Base-by-base conservation (phyloP, 1,140 invertebrate species). In the Aphaenogaster floridana region DNA sequence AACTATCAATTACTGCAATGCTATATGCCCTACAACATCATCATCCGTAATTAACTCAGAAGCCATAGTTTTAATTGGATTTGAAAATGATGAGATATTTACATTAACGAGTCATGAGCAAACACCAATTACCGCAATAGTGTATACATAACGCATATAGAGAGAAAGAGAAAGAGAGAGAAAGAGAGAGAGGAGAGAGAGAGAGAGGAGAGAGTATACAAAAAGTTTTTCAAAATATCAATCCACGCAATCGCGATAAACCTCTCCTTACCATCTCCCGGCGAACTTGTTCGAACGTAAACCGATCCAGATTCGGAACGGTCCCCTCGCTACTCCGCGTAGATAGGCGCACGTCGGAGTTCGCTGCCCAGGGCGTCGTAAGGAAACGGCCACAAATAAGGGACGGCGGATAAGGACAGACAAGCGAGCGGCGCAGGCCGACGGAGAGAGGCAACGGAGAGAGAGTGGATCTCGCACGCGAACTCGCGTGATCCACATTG, bases 401-500 rank as follows among this genome's bases (percentile, higher is more conserved):
- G 61, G 50, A 57, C 34, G 54, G 61, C 36, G 66, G 85, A 80
- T 81, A 83, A 68, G 63, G 85, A 78, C 72, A 79, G 83, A 79
- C 57, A 66, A 63, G 71, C 71, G 83, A 64, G 77, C 72, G 61
- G 77, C 39, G 42, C 64, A 42, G 57, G 17, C 39, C 39, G 50
- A 69, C 45, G 36, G 54, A 81, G 71, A 42, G 78, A 48, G 86
- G 21, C 64, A 63, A 50, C 9, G 21, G 61, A 45, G 66, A 71
- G 68, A 86, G 87, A 87, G 86, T 92, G 77, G 88, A 88, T 84
- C 72, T 84, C 81, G 91, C 94, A 94, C 94, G 94, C 94, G 88
- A 94, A 76, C 79, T 94, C 91, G 94, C 94, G 93, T 94, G 94
- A 92, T 93, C 90, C 57, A 74, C 90, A 88, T 85, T 64, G 61